Evolutionary conservation across 1,140 invertebrate genomes (phyloP).

Genomic region (Papilio machaon): DNA sequence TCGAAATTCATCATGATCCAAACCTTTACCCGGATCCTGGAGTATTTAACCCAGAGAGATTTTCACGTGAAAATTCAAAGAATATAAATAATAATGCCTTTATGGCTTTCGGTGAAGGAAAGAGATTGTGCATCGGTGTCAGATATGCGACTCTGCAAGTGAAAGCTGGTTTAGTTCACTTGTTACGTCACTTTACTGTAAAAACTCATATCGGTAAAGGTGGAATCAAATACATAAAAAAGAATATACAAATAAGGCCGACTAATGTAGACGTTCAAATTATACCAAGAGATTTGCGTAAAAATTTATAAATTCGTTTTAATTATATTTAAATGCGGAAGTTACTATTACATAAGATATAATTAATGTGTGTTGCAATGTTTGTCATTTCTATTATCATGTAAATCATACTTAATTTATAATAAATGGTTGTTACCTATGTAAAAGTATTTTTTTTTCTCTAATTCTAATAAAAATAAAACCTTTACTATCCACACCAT

Average conservation of each 20-base stretch:
- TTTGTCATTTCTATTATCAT: too few species aligned
- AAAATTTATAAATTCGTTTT: neutral
- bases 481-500: too few species aligned
- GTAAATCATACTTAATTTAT: too few species aligned
- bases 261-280: constrained; percentile 27
- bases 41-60: neutral
- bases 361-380: too few species aligned
- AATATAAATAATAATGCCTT: neutral
- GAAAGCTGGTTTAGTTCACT: constrained; percentile 63
- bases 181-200: constrained; percentile 61
- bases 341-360: too few species aligned
- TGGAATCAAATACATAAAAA: constrained; percentile 31
- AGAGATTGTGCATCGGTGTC: too few species aligned
- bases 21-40: constrained; percentile 27
- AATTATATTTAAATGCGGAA: too few species aligned
- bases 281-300: neutral
- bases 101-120: too few species aligned
- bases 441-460: too few species aligned
- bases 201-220: constrained; percentile 35
- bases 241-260: constrained; percentile 33
- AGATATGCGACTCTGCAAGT: constrained; percentile 79
- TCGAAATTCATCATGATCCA: constrained; percentile 39
- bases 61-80: neutral
- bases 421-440: too few species aligned
- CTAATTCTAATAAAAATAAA: too few species aligned